Percentiles rank a stretch among this genome's conserved stretches.
phyloP scores from a whole-genome alignment of 2,888 invertebrate genomes.

The Julus scandinavius region DNA sequence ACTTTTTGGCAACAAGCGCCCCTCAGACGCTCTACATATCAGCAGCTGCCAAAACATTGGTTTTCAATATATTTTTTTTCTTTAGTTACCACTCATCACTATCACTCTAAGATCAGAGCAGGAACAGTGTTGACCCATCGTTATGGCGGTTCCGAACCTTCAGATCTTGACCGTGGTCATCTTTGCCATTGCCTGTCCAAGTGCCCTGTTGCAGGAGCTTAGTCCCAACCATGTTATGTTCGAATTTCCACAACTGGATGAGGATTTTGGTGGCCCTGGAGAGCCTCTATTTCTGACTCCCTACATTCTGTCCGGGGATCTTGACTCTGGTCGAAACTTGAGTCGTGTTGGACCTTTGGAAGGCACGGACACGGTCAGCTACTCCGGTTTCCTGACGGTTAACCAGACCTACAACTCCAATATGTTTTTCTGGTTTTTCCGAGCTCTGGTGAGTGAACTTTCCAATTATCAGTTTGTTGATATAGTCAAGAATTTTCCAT shows the following conservation, averaged over 20 bases:
- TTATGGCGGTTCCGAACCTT: background rate
- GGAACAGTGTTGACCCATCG: too few species aligned
- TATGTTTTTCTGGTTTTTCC: constrained; percentile 93
- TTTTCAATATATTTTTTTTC: background rate
- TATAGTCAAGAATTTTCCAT: background rate
- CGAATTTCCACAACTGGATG: background rate
- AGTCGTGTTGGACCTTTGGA: constrained; percentile 63
- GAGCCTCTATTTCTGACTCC: constrained; percentile 81
- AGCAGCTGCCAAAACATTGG: background rate
- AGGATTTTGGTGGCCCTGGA: constrained; percentile 65
- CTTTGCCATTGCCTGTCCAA: background rate
- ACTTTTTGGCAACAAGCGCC: background rate
- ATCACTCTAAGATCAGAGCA: too few species aligned
- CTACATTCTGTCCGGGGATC: constrained; percentile 73
- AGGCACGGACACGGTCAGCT: constrained; percentile 71
- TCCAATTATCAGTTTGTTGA: background rate
- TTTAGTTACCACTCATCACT: background rate
- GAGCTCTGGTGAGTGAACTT: constrained; percentile 71
- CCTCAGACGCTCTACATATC: background rate
- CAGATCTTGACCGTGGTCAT: background rate
- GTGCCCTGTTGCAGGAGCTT: background rate
- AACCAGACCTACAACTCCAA: constrained; percentile 81
- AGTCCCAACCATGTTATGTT: background rate
- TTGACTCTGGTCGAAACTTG: constrained; percentile 71
- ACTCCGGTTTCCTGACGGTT: constrained; percentile 86